Conservation (phyloP, 1,140 invertebrate genomes). For the Agrypnia vestita region DNA sequence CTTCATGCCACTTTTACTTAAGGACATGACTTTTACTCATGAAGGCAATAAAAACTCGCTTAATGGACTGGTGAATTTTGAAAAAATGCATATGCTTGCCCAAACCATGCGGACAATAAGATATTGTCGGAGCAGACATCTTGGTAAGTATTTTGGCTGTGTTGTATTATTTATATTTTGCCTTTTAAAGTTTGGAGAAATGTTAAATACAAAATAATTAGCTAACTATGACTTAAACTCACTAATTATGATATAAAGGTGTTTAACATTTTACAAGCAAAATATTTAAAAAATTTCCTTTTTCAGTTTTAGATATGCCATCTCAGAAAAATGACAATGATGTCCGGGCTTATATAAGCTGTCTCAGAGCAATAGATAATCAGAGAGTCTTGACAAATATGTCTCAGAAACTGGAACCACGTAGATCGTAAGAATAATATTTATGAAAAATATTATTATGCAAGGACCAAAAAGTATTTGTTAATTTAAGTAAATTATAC, state of each 20-base stretch:
- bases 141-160: slow-evolving; percentile 75
- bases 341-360: slow-evolving; percentile 78
- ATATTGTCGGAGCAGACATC: slow-evolving; percentile 81
- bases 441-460: background rate
- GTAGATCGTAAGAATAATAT: slow-evolving; percentile 61
- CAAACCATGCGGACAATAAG: slow-evolving; percentile 86
- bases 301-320: slow-evolving; percentile 77
- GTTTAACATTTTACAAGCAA: too few species aligned
- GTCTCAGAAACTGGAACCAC: slow-evolving; percentile 81
- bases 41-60: slow-evolving; percentile 92
- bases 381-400: slow-evolving; percentile 82
- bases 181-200: too few species aligned
- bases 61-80: slow-evolving; percentile 90
- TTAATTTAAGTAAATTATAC: background rate
- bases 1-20: slow-evolving; percentile 89
- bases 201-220: too few species aligned
- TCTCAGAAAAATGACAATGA: slow-evolving; percentile 80
- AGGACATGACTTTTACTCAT: slow-evolving; percentile 93
- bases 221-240: too few species aligned
- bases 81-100: slow-evolving; percentile 94
- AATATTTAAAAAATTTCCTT: too few species aligned
- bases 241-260: too few species aligned
- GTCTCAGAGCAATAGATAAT: slow-evolving; percentile 85
- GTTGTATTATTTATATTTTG: too few species aligned
- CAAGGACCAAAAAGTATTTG: slow-evolving; percentile 54